These are phyloP conservation scores for Myotis davidii DNA, from an alignment of 2,113 vertebrate genomes.

Conservation along the genomic window DNA sequence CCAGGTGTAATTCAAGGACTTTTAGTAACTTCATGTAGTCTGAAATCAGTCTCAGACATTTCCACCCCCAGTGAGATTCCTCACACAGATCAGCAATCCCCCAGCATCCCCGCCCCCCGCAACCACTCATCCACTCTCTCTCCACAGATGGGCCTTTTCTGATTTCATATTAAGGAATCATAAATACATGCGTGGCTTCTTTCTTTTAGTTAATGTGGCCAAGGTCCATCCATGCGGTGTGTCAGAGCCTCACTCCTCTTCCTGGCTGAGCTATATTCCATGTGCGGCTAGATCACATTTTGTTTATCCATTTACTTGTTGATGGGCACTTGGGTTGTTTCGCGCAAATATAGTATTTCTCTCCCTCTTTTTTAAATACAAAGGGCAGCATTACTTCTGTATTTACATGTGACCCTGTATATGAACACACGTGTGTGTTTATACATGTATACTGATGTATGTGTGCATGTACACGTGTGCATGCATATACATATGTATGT, in stretches of 20 bases:
- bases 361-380: not conserved
- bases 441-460: rapidly evolving
- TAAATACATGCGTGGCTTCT: not conserved
- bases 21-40: not conserved
- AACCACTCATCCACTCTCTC: not conserved
- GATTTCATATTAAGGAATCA: not conserved
- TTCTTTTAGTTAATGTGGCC: no score
- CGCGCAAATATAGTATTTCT: not conserved
- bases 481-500: rapidly evolving
- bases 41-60: not conserved
- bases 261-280: not conserved
- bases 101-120: not conserved
- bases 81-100: not conserved
- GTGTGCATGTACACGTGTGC: not conserved
- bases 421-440: rapidly evolving
- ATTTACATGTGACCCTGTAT: not conserved
- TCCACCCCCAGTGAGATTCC: not conserved
- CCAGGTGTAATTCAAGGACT: not conserved
- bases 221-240: rapidly evolving
- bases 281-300: not conserved
- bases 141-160: not conserved
- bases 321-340: not conserved
- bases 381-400: not conserved
- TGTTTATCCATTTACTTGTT: not conserved
- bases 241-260: not conserved